Base-by-base conservation (phyloP, 2,888 invertebrate species). In the Chironomus riparius region DNA sequence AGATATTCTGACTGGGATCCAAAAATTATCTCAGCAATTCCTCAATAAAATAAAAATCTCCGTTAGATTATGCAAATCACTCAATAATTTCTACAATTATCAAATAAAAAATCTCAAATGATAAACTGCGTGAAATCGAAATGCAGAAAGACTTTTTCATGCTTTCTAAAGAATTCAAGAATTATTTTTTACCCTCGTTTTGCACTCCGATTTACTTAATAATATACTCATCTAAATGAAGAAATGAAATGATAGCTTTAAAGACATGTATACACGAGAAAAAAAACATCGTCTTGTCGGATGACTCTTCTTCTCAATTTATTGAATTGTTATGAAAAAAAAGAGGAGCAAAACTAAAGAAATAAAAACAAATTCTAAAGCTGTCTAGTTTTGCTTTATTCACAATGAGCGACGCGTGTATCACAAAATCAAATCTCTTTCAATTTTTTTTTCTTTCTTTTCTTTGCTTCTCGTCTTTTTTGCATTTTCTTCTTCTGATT, bases 341-440 rank as follows among this genome's bases (percentile, higher is more conserved):
- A 56, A 18, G n/a, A 15, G 18, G 18, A 56, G 56, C 56, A 56
- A 5, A 56, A 56, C 50, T 50, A 50, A 50, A 50, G 15, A 22
- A 6, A 22, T 21, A 62, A 62, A 65, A 24, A 65, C 21, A 65
- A 65, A 21, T 65, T 65, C 65, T 65, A 65, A 65, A 65, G 65
- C 24, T 24, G 65, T 65, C 65, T 65, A 65, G 65, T 65, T 56
- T 12, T 18, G n/a, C 18, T 56, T 56, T 56, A 56, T 56, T 15
- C 56, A 56, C 56, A 56, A 71, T 24, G 18, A 71, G 56, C 50
- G 71, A 71, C 61, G 71, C 71, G 71, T 71, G 71, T 71, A 71
- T 71, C 71, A 24, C 48, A 71, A 71, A 38, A 71, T 71, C 71
- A 71, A 50, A 71, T 50, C 61, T 71, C 61, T 56, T 71, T 71